Conservation (phyloP, 2,113 vertebrate genomes). For the human region DNA sequence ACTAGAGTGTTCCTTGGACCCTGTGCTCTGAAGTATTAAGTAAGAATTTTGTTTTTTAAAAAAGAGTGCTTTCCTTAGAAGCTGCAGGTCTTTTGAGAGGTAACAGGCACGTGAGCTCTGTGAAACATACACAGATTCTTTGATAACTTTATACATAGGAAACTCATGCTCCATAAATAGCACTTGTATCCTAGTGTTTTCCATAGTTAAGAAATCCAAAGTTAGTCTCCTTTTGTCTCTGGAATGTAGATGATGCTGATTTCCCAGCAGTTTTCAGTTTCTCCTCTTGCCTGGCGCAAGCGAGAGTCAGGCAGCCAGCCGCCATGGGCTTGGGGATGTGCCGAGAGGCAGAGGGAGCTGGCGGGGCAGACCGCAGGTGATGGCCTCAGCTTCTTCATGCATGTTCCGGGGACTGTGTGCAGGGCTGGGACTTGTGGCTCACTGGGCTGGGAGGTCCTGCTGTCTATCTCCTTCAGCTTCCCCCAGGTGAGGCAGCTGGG, state of each 20-base stretch:
- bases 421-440: not conserved
- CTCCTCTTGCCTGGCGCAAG: not conserved
- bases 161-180: not conserved
- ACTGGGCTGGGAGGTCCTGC: not conserved
- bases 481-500: not conserved
- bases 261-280: not conserved
- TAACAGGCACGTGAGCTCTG: not conserved
- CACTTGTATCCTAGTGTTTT: not conserved
- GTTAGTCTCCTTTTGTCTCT: constrained; percentile 28
- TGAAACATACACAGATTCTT: not conserved
- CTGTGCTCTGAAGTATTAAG: not conserved
- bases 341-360: not conserved
- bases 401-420: not conserved
- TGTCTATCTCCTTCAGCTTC: not conserved
- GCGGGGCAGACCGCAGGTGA: not conserved
- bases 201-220: not conserved
- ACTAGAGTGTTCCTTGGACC: constrained; percentile 38
- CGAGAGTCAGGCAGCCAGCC: constrained; percentile 21
- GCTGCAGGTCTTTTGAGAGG: not conserved
- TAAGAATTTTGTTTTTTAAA: not conserved
- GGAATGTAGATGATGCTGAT: not conserved
- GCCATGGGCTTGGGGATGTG: constrained; percentile 15
- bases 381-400: not conserved
- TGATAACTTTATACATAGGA: not conserved
- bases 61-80: constrained; percentile 19